A percentile compares a stretch with the other conserved stretches of the same genome.
Evolutionary conservation across 2,113 vertebrate species (phyloP).

Genomic region (Cyphomyrus discorhynchus): DNA sequence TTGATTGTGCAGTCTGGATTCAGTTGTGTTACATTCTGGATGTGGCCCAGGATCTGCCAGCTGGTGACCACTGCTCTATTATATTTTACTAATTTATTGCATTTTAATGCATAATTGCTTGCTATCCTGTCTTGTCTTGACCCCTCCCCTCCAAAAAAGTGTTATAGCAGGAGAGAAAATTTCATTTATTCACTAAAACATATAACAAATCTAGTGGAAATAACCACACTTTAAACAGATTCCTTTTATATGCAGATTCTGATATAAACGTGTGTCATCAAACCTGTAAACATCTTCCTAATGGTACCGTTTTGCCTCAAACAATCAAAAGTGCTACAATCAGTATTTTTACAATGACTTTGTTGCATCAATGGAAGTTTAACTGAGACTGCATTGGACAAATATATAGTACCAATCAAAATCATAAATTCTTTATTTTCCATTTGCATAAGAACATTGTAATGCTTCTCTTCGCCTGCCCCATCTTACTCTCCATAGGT

Average conservation of each 20-base stretch:
- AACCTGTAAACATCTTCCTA: background rate
- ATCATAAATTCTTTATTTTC: background rate
- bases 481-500: background rate
- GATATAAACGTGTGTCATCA: background rate
- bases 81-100: background rate
- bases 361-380: background rate
- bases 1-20: background rate
- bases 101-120: background rate
- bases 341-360: background rate
- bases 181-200: background rate
- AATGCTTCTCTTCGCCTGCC: background rate
- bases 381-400: background rate
- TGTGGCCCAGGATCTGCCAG: background rate
- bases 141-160: background rate
- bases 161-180: background rate
- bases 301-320: background rate
- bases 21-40: background rate
- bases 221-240: background rate
- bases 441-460: background rate
- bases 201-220: background rate
- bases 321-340: background rate
- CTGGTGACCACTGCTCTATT: background rate
- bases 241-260: background rate
- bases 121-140: background rate
- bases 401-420: background rate